Evolutionary conservation across 1,140 invertebrate species (phyloP).

Genomic region (Apis florea): DNA sequence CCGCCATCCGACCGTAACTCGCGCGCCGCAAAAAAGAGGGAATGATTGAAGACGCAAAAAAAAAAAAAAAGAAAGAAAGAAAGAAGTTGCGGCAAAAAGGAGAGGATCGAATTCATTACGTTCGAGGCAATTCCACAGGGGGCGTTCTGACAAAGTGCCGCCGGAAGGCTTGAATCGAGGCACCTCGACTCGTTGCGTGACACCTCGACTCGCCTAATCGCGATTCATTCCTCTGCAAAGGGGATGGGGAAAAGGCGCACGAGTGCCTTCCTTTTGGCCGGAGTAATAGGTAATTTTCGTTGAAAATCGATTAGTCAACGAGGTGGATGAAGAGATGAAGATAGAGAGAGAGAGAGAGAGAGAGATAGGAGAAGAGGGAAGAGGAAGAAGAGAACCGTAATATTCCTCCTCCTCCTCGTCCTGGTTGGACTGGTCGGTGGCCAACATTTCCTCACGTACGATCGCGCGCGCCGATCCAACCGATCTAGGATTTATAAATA

Average conservation of each 20-base stretch:
- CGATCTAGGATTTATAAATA: constrained; percentile 68
- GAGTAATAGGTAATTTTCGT: constrained; percentile 27
- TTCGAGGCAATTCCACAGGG: neutral
- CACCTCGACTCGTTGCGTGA: constrained; percentile 10
- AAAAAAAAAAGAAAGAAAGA: neutral
- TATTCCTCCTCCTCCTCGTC: too few species aligned
- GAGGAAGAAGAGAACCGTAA: constrained; percentile 33
- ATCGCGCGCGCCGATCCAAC: constrained; percentile 10
- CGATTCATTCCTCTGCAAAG: constrained; percentile 3
- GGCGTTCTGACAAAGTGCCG: neutral
- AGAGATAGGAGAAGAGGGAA: neutral
- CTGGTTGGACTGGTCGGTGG: constrained; percentile 11
- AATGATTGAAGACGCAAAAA: neutral
- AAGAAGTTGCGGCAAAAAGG: neutral
- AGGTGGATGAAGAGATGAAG: neutral
- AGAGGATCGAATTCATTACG: neutral
- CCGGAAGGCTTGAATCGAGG: neutral
- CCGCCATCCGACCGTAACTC: neutral
- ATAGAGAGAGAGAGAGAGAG: neutral
- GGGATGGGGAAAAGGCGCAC: constrained; percentile 13
- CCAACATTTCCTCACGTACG: constrained; percentile 43
- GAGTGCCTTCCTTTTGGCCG: neutral
- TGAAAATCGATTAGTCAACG: constrained; percentile 34
- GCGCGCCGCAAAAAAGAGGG: neutral
- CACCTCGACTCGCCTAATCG: constrained; percentile 24